Evolutionary conservation across 2,797 vertebrate species (phyloP), one percentile per base, ranked within the genome.

Genomic region (Rhabdomys pumilio): DNA sequence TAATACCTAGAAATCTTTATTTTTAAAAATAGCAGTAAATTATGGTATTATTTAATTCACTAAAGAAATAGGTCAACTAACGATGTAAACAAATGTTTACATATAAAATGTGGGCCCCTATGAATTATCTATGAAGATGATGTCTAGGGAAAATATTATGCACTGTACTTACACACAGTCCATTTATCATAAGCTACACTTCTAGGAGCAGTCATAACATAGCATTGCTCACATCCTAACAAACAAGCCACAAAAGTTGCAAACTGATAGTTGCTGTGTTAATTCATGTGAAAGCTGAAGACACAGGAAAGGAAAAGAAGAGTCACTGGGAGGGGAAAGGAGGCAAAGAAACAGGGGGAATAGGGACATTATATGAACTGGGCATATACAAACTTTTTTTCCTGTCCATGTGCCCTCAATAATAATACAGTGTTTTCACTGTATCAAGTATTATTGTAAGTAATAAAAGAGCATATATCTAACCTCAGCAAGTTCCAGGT

Each of bases 61-160:
- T 72, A 47, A 95, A 88, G 31, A 94, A 93, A 65, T 10, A 72
- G 26, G 50, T 93, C 87, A 96, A 93, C 38, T 76, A 85, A 77
- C 91, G 22, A 94, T 9, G 1, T 14, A 79, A 59, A 96, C 15
- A 53, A 20, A 77, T 79, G 44, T 53, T 79, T 79, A 53, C 47
- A 79, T 79, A 53, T 8, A 92, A 97, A 81, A 80, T 69, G 67
- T 14, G 80, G 17, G 73, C 24, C n/a, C 24, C n/a, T 67, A 15
- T 50, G 34, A 89, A 86, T 63, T 95, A 47, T 93, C 87, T 84
- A 72, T 88, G 24, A 90, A 57, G n/a, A 91, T 57, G 85, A 63
- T 50, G 22, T 61, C 61, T 67, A 94, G 7, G 47, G 29, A 95
- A 97, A 90, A 80, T 19, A 29, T 26, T 20, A 65, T 19, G 13